phyloP scores from a whole-genome alignment of 2,797 vertebrate species.

The Chaunax sp. region DNA sequence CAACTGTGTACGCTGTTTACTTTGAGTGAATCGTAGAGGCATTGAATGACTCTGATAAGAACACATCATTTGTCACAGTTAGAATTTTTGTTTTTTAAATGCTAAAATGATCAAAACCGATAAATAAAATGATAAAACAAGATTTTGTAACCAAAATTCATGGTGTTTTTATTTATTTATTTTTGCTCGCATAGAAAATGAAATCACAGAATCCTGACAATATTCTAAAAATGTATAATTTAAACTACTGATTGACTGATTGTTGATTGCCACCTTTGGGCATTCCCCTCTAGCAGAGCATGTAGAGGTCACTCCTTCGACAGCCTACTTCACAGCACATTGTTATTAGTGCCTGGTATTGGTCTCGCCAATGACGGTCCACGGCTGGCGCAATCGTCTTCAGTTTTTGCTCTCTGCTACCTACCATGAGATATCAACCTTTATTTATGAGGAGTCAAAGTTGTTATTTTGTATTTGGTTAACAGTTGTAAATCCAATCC shows the following conservation, averaged over 20 bases:
- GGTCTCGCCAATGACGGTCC: constrained; percentile 55
- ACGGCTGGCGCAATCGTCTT: constrained; percentile 21
- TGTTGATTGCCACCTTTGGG: neutral
- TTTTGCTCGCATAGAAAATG: constrained; percentile 15
- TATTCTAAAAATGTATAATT: constrained; percentile 19
- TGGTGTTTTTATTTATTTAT: constrained; percentile 29
- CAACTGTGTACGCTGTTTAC: constrained; percentile 89
- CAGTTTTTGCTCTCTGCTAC: constrained; percentile 24
- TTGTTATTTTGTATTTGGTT: neutral
- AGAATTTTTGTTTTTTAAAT: neutral
- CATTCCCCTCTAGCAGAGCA: constrained; percentile 72
- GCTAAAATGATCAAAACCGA: no score
- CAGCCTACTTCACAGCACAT: constrained; percentile 80
- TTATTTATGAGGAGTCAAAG: neutral
- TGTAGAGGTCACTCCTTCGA: constrained; percentile 73
- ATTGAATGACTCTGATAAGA: neutral
- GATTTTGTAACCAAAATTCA: constrained; percentile 14
- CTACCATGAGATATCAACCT: constrained; percentile 49
- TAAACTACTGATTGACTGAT: constrained; percentile 6
- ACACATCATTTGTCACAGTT: neutral
- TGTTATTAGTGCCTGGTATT: constrained; percentile 62
- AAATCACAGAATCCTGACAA: constrained; percentile 16
- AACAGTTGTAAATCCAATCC: neutral
- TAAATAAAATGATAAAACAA: constrained; percentile 28
- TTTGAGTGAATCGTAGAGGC: constrained; percentile 80